These are phyloP conservation scores for Caenorhabditis auriculariae DNA, from an alignment of 2,888 invertebrate genomes.

Conservation along the genomic window DNA sequence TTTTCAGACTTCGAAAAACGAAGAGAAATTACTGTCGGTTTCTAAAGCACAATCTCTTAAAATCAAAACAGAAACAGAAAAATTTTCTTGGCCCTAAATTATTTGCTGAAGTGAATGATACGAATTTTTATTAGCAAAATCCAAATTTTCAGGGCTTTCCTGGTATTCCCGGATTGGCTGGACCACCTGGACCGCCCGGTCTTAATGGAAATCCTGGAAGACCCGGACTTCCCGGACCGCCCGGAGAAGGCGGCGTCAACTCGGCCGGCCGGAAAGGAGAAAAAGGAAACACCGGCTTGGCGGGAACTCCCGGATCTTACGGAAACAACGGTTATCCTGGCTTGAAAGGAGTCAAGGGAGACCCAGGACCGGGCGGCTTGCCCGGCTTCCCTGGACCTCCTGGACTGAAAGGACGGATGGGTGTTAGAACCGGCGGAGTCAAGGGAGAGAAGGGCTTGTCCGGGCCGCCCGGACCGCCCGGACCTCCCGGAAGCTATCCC, in stretches of 20 bases:
- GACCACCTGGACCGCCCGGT: conserved; percentile 48
- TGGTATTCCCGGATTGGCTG: conserved; percentile 53
- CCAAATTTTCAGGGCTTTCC: conserved; percentile 44
- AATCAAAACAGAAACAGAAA: too few species aligned
- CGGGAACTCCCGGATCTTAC: conserved; percentile 59
- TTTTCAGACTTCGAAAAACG: too few species aligned
- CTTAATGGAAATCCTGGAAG: conserved; percentile 39
- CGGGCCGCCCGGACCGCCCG: conserved; percentile 53
- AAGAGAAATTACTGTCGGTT: too few species aligned
- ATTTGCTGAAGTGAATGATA: too few species aligned
- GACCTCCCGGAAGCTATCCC: conserved; percentile 56
- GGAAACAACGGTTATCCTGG: conserved; percentile 59
- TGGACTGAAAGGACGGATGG: conserved; percentile 58
- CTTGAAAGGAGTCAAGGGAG: conserved; percentile 52
- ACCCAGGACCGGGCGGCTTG: conserved; percentile 50
- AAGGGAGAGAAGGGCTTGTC: conserved; percentile 60
- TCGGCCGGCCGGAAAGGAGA: conserved; percentile 62
- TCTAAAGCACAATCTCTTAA: too few species aligned
- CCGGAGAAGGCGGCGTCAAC: conserved; percentile 64
- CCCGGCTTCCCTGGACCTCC: conserved; percentile 58
- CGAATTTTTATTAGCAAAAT: too few species aligned
- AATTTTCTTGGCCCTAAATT: too few species aligned
- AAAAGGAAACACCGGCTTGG: conserved; percentile 40
- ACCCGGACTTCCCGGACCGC: conserved; percentile 58
- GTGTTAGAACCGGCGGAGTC: conserved; percentile 54